These are phyloP conservation scores for Strix aluco DNA, from an alignment of 2,113 vertebrate species.

Conservation along the genomic window DNA sequence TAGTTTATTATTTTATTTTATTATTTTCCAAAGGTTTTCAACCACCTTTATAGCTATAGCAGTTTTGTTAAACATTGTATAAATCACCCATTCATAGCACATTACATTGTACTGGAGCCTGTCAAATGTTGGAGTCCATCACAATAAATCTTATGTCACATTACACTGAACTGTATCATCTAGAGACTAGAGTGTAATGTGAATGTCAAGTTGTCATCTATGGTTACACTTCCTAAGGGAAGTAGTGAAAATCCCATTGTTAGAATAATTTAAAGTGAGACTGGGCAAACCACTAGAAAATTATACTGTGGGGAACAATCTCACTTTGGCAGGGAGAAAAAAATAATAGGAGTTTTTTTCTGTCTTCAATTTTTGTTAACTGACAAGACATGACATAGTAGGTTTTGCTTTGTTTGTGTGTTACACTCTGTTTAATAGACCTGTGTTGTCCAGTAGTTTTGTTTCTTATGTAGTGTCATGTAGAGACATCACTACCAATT, in stretches of 20 bases:
- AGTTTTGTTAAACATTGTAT: background rate
- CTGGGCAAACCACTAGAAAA: background rate
- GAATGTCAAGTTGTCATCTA: conserved; percentile 44
- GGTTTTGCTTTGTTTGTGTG: background rate
- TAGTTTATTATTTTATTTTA: background rate
- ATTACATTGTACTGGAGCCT: background rate
- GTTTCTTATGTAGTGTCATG: background rate
- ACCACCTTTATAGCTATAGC: background rate
- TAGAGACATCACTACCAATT: background rate
- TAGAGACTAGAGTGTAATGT: background rate
- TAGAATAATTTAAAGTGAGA: conserved; percentile 39
- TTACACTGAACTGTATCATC: background rate
- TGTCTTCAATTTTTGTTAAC: background rate
- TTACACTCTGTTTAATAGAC: background rate
- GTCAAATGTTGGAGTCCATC: conserved; percentile 18
- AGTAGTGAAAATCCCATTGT: background rate
- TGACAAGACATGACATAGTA: background rate
- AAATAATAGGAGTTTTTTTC: background rate
- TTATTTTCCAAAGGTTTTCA: background rate
- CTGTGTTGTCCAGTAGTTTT: background rate
- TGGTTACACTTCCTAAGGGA: conserved; percentile 14
- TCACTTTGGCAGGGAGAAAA: background rate
- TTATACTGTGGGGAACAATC: background rate
- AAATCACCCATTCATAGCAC: background rate
- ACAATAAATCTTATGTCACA: conserved; percentile 25